Evolutionary conservation across 2,888 invertebrate species (phyloP).

Genomic region (Drosophila greeni): DNA sequence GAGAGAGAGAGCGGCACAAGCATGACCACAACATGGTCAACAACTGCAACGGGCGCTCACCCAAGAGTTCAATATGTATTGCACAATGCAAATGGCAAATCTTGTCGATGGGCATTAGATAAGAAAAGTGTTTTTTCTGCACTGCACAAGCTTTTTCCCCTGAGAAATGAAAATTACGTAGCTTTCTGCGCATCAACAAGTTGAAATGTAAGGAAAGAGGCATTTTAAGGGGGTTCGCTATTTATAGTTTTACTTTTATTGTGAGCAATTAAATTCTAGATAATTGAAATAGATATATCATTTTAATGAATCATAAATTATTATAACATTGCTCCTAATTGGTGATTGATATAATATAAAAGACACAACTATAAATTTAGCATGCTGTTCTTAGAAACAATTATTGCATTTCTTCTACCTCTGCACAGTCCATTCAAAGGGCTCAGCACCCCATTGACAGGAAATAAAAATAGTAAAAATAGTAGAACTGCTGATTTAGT

Average conservation of each 20-base stretch:
- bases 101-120: conserved; percentile 33
- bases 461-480: conserved; percentile 2
- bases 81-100: conserved; percentile 13
- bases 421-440: neutral
- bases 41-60: conserved; percentile 1
- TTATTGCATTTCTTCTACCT: too few relatives aligned
- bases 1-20: conserved; percentile 10
- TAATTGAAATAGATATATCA: neutral
- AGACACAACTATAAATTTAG: too few relatives aligned
- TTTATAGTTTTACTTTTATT: neutral
- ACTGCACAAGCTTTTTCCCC: neutral
- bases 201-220: neutral
- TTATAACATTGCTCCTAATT: too few relatives aligned
- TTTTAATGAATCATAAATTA: too few relatives aligned
- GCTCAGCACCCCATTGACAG: neutral
- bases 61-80: neutral
- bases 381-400: neutral
- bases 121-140: conserved; percentile 7
- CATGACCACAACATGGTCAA: conserved; percentile 17
- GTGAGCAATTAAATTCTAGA: neutral
- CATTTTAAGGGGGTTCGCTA: neutral
- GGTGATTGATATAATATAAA: too few relatives aligned
- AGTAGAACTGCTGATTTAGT: conserved; percentile 20
- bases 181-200: conserved; percentile 16
- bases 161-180: conserved; percentile 1